These are phyloP conservation scores for Branchipolynoe longqiensis DNA, from an alignment of 2,888 invertebrate species.

Conservation along the genomic window DNA sequence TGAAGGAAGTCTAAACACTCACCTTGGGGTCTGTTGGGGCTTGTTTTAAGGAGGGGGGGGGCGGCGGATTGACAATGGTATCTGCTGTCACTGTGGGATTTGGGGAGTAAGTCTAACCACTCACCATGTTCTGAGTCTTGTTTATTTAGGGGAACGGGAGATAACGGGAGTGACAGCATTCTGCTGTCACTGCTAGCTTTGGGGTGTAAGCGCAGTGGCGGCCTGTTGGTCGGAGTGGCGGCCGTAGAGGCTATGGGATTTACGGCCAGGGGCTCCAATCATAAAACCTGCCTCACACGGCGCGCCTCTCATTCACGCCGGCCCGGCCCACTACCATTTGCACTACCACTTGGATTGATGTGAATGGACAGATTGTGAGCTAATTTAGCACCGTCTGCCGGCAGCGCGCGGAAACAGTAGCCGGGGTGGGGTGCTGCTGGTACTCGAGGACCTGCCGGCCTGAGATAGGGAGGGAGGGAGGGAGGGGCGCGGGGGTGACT, in stretches of 20 bases:
- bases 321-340: not conserved
- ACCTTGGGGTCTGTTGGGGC: no score
- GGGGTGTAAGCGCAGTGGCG: not conserved
- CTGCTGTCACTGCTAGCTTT: not conserved
- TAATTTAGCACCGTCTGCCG: conserved; percentile 18
- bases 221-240: not conserved
- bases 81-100: no score
- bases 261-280: conserved; percentile 10
- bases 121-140: no score
- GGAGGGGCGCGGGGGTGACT: no score
- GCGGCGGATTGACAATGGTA: no score
- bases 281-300: not conserved
- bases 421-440: not conserved
- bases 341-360: not conserved
- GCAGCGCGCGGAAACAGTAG: no score
- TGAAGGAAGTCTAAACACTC: no score
- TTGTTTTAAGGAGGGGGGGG: no score
- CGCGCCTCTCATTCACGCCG: conserved; percentile 30
- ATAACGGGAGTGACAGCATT: not conserved
- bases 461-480: no score
- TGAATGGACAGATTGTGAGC: not conserved
- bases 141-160: not conserved
- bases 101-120: no score
- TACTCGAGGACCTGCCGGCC: not conserved
- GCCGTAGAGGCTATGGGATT: not conserved